Percentiles rank a stretch among this genome's conserved stretches.
Conservation (phyloP, 2,797 vertebrate species). For the Chelmon rostratus region DNA sequence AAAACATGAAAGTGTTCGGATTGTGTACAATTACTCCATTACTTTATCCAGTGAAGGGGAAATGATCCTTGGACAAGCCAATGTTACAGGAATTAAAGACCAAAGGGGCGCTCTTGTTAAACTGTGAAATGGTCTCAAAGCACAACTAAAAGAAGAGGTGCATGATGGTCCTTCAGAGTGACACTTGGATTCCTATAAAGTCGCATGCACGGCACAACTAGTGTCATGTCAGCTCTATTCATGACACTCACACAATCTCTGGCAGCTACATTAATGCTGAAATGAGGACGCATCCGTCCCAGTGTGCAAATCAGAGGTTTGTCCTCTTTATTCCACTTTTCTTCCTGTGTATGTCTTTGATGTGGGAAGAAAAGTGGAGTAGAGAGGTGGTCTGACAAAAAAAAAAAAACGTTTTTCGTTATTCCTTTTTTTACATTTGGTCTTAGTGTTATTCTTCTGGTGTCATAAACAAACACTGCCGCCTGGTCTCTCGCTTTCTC, state of each 20-base stretch:
- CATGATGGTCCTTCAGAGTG: neutral
- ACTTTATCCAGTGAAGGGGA: conserved; percentile 56
- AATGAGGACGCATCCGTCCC: conserved; percentile 18
- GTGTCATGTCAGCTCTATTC: conserved; percentile 14
- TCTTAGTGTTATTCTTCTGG: too few relatives aligned
- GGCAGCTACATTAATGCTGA: conserved; percentile 14
- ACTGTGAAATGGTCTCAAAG: conserved; percentile 21
- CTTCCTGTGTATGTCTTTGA: conserved; percentile 10
- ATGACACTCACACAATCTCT: neutral
- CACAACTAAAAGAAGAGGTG: neutral
- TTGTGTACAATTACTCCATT: conserved; percentile 61
- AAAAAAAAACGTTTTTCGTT: too few relatives aligned
- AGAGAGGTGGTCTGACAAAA: too few relatives aligned
- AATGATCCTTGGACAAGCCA: conserved; percentile 56
- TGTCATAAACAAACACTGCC: too few relatives aligned
- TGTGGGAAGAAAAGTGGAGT: too few relatives aligned
- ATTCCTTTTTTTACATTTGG: too few relatives aligned
- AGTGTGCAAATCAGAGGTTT: neutral
- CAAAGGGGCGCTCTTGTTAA: neutral
- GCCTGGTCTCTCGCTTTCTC: too few relatives aligned
- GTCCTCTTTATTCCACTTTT: conserved; percentile 35
- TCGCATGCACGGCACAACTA: neutral
- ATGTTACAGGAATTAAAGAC: conserved; percentile 44
- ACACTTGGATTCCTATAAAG: neutral
- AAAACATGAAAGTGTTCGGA: conserved; percentile 68